Conservation (phyloP, 2,888 invertebrate species). For the Eupithecia inturbata region DNA sequence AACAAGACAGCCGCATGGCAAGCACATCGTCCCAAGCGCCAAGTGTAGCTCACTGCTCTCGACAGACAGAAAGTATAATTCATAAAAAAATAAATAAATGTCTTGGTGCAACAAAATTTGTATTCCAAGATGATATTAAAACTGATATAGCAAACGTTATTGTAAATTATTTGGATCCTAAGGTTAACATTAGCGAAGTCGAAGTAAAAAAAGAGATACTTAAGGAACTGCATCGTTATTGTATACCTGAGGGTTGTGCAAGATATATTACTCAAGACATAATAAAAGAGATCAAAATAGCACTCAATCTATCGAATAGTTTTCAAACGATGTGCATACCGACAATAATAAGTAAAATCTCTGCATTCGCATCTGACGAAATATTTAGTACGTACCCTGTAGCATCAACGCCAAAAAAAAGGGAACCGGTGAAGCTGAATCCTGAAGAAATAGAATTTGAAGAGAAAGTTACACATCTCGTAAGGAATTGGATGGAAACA, state of each 20-base stretch:
- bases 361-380: constrained; percentile 52
- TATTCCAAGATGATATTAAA: constrained; percentile 24
- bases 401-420: constrained; percentile 56
- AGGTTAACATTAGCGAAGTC: constrained; percentile 19
- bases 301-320: constrained; percentile 12
- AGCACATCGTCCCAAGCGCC: not conserved
- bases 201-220: constrained; percentile 35
- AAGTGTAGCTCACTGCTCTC: not conserved
- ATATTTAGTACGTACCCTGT: constrained; percentile 32
- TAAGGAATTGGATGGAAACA: constrained; percentile 57
- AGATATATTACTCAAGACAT: constrained; percentile 36
- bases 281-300: constrained; percentile 23
- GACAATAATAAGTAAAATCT: constrained; percentile 38
- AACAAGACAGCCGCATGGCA: constrained; percentile 1
- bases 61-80: constrained; percentile 17
- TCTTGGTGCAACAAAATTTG: constrained; percentile 22
- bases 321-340: constrained; percentile 17
- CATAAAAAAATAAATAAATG: constrained; percentile 27
- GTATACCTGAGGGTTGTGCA: constrained; percentile 40
- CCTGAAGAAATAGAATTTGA: constrained; percentile 53
- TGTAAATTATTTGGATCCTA: constrained; percentile 22
- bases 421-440: constrained; percentile 47
- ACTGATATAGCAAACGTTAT: constrained; percentile 24
- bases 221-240: constrained; percentile 33
- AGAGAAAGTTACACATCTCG: constrained; percentile 46